phyloP scores from a whole-genome alignment of 2,113 vertebrate genomes.

The Casuarius casuarius region DNA sequence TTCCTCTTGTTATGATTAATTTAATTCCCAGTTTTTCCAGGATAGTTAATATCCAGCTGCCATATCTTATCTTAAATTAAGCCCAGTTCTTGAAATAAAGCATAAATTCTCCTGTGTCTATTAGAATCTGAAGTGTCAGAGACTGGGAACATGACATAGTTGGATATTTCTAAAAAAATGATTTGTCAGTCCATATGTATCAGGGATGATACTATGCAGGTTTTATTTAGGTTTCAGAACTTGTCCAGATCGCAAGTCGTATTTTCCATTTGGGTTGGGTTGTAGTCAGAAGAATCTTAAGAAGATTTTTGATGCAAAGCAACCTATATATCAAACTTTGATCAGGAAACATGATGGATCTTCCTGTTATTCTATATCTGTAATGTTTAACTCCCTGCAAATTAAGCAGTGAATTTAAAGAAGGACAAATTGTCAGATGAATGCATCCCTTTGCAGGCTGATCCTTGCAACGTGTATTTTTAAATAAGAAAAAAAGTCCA shows the following conservation, averaged over 20 bases:
- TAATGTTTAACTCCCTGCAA: background rate
- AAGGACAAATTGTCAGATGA: background rate
- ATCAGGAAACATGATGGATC: background rate
- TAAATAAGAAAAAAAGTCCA: background rate
- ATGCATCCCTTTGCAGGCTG: background rate
- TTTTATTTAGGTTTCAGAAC: background rate
- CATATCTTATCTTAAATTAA: background rate
- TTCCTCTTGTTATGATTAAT: background rate
- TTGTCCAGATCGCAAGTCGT: background rate
- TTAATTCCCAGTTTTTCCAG: background rate
- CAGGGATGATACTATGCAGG: background rate
- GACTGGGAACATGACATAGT: background rate
- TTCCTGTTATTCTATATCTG: background rate
- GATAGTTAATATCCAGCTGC: background rate
- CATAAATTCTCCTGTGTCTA: background rate
- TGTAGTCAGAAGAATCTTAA: background rate
- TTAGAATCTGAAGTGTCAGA: background rate
- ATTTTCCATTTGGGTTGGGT: background rate
- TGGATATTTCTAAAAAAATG: background rate
- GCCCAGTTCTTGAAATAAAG: background rate
- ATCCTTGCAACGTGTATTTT: background rate
- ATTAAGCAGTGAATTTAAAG: background rate
- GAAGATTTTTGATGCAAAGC: background rate
- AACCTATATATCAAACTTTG: background rate
- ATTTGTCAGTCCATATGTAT: background rate